These are phyloP conservation scores for Drosophila pachea DNA, from an alignment of 1,140 invertebrate genomes.

Conservation along the genomic window DNA sequence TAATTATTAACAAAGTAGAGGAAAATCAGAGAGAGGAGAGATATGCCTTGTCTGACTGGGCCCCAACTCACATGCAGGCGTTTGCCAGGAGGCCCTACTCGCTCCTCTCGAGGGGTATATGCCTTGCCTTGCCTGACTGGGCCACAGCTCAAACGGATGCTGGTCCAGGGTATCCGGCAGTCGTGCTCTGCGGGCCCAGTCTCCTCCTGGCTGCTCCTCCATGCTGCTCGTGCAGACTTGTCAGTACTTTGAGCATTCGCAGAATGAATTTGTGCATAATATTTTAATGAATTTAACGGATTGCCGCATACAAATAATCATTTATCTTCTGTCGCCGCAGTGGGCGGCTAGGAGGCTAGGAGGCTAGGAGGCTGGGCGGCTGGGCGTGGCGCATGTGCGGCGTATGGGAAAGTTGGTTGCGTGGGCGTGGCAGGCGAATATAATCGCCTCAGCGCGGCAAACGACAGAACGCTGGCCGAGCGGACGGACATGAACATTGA, in stretches of 20 bases:
- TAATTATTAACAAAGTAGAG: constrained; percentile 1
- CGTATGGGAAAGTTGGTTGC: background rate
- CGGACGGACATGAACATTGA: constrained; percentile 63
- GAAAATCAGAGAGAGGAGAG: background rate
- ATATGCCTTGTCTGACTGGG: too few relatives aligned
- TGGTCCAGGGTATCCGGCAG: background rate
- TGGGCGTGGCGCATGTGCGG: too few relatives aligned
- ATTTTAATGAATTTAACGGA: constrained; percentile 72
- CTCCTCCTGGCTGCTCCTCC: constrained; percentile 16
- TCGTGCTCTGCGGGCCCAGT: background rate
- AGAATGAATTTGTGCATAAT: constrained; percentile 72
- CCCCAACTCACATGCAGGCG: too few relatives aligned
- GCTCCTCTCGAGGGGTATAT: too few relatives aligned
- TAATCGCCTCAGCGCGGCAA: constrained; percentile 4
- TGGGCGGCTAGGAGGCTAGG: too few relatives aligned
- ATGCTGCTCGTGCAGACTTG: constrained; percentile 35
- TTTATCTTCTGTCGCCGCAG: constrained; percentile 55
- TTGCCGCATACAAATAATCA: constrained; percentile 67
- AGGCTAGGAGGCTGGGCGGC: background rate
- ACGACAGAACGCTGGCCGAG: constrained; percentile 35
- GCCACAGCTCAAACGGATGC: too few relatives aligned
- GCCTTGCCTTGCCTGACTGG: too few relatives aligned
- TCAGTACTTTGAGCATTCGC: constrained; percentile 43
- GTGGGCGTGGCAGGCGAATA: constrained; percentile 26
- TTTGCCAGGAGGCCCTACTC: too few relatives aligned